Evolutionary conservation across 1,140 invertebrate genomes (phyloP), one percentile per base, ranked within the genome.

Genomic region (Sarcophaga bullata): DNA sequence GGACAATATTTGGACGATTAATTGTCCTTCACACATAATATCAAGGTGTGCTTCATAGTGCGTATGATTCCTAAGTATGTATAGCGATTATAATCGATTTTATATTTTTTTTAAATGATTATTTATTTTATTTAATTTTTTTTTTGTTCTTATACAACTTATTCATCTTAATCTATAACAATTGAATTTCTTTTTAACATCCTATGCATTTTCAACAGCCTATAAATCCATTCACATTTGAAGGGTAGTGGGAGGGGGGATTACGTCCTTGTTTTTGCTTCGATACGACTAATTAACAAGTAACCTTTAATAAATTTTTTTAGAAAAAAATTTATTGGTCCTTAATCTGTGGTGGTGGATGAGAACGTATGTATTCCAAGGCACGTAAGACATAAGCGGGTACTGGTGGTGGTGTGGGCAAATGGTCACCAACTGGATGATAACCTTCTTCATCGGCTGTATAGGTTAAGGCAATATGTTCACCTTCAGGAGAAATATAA

Each of bases 361-460:
- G 89, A 50, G 86, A 91, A 82, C 92, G 91, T 83, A 93, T 90
- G 86, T 91, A 93, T 76, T 91, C 92, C 13, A 93, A 83, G 19
- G 90, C 88, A 17, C 87, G 86, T 68, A 89, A 84, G 54, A 90
- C 85, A 62, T 88, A 87, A 6, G 86, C 87, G 8, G 89, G 89
- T 37, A 90, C 87, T 48, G 87, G 91, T n/a, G 91, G 92, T 7
- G 91, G 91, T 6, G 91, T 92, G 15, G 92, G 92, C 73, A 92
- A 84, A 86, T 92, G 92, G 49, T 91, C 91, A 52, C 92, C 92
- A 25, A 88, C 85, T 15, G 92, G 91, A 84, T 90, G 90, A 84
- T 90, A 92, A 15, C 91, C 93, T 85, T 94, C 93, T 86, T 94
- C 93, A 85, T 94, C 93, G 52, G 93, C 93, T 1, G 91, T 92